Base-by-base conservation (phyloP, 1,140 invertebrate genomes). In the Bombus cullumanus region DNA sequence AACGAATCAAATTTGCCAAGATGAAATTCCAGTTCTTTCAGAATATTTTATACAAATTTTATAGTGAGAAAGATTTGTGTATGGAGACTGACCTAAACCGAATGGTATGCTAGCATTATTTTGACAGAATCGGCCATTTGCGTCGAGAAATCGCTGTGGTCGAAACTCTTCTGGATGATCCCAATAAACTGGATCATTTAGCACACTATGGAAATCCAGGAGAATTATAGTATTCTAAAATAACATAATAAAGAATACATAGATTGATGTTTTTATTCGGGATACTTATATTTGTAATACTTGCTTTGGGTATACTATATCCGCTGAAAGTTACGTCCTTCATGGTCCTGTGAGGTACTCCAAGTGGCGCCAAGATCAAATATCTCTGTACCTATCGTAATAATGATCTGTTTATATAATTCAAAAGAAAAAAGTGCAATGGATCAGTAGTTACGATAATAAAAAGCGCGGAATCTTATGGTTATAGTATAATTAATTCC, bases 141-240 rank as follows among this genome's bases (percentile, higher is more conserved):
- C 93, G 62, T 97, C 95, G 28, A 97, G 92, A 93, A 98, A 98
- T 89, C 98, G 93, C 90, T 98, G 96, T 2, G 98, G 97, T 59
- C 95, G 93, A 92, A 98, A 98, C 82, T 92, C 88, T 57, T 96
- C 91, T 1, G 97, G 97, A 89, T 97, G 96, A 12, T 96, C 96
- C 97, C 97, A 98, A 86, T 96, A 95, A 4, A 92, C 89, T 68
- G 94, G 88, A 88, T 98, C 97, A 89, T 97, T 97, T 90, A 98
- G 96, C 2, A 97, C 94, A 37, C 97, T 96, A 93, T 97, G 96
- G 34, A 97, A 93, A 88, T 97, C 97, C 1, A 97, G 94, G 75
- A 98, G 93, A 28, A 98, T 91, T 53, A 96, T 95, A 0, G 97
- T 97, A n/a, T 96, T 96, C 96, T 97, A 86, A 31, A 85, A 95